These are phyloP conservation scores for Natrix natrix DNA, from an alignment of 2,797 vertebrate species.

Conservation along the genomic window DNA sequence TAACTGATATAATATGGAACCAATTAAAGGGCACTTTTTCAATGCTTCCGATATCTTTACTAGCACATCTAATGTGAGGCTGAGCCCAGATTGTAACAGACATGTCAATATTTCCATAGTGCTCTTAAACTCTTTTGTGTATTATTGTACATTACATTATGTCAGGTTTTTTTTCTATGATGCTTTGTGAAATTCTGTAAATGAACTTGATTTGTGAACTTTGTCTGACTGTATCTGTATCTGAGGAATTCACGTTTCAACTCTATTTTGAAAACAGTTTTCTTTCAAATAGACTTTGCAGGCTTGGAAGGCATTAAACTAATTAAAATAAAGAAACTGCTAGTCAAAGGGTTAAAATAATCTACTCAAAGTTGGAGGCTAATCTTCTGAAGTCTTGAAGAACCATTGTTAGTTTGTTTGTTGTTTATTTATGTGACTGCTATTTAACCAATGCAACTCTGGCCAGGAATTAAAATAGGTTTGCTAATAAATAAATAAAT, in stretches of 20 bases:
- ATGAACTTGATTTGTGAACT: not conserved
- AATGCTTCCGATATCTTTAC: constrained; percentile 18
- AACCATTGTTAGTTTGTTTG: not conserved
- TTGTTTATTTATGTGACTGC: not conserved
- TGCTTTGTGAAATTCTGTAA: not conserved
- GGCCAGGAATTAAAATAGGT: not conserved
- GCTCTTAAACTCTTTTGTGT: not conserved
- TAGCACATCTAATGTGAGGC: constrained; percentile 36
- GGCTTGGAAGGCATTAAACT: not conserved
- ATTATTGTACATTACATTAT: not conserved
- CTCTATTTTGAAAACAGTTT: not conserved
- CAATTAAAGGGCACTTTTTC: constrained; percentile 23
- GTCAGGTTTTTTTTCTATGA: not conserved
- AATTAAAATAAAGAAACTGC: not conserved
- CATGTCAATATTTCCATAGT: not conserved
- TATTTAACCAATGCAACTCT: not conserved
- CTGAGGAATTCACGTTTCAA: not conserved
- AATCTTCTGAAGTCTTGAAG: not conserved
- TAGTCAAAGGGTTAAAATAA: not conserved
- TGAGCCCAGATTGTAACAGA: constrained; percentile 25
- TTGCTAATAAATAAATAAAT: not conserved
- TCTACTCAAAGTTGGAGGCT: not conserved
- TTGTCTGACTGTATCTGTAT: not conserved
- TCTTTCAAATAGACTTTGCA: not conserved
- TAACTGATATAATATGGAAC: constrained; percentile 55